Conservation (phyloP, 2,888 invertebrate genomes). For the Patella pellucida region DNA sequence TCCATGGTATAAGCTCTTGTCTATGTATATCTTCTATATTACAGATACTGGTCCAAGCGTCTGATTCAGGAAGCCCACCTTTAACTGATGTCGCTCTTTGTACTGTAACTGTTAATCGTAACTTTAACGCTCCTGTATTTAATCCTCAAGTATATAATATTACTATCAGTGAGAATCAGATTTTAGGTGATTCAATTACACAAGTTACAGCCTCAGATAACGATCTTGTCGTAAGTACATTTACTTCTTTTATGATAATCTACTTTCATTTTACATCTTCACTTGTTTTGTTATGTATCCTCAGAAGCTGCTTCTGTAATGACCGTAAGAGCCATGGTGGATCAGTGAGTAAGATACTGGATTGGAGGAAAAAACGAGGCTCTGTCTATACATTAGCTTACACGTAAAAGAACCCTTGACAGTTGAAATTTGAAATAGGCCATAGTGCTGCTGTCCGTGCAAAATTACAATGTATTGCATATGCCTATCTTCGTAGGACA, state of each 20-base stretch:
- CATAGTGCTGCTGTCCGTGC: too few species aligned
- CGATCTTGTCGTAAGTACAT: conserved; percentile 52
- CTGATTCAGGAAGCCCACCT: conserved; percentile 56
- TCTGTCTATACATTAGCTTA: too few species aligned
- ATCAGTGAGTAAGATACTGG: too few species aligned
- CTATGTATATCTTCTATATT: background rate
- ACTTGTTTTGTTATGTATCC: too few species aligned
- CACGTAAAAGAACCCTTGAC: too few species aligned
- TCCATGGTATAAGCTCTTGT: background rate
- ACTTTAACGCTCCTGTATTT: conserved; percentile 56
- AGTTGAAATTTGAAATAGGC: too few species aligned
- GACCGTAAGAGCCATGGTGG: too few species aligned
- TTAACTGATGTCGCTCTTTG: conserved; percentile 48
- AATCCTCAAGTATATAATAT: conserved; percentile 34
- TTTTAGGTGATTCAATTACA: conserved; percentile 43
- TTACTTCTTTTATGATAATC: background rate
- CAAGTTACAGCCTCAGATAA: conserved; percentile 54
- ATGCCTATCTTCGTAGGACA: too few species aligned
- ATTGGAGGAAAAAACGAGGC: too few species aligned
- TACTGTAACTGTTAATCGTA: conserved; percentile 57
- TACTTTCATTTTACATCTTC: too few species aligned
- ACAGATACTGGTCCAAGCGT: conserved; percentile 58
- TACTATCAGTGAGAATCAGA: conserved; percentile 48
- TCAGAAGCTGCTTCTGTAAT: too few species aligned
- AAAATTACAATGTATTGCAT: too few species aligned